These are phyloP conservation scores for Glossophaga mutica DNA, from an alignment of 2,797 vertebrate genomes.

Conservation along the genomic window DNA sequence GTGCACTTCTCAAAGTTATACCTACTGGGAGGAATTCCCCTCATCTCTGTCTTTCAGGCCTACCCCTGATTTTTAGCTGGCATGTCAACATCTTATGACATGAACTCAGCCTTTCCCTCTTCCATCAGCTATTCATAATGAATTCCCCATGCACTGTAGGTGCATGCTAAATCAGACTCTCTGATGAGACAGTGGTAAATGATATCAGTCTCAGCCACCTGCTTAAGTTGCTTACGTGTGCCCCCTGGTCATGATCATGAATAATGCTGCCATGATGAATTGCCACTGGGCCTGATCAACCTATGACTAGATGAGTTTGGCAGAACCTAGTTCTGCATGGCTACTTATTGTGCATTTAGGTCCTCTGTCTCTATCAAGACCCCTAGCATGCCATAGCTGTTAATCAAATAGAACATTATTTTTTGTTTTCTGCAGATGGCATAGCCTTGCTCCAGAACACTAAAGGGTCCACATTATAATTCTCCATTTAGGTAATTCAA, in stretches of 20 bases:
- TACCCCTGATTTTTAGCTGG: not conserved
- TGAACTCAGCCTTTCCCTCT: not conserved
- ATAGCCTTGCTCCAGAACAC: not conserved
- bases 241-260: not conserved
- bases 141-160: not conserved
- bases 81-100: not conserved
- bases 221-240: not conserved
- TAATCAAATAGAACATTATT: slow-evolving; percentile 8
- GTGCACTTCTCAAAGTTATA: not conserved
- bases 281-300: not conserved
- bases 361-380: slow-evolving; percentile 18
- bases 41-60: not conserved
- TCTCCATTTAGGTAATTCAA: not conserved
- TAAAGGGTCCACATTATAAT: not conserved
- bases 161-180: not conserved
- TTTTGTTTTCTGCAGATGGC: not conserved
- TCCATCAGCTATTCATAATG: not conserved
- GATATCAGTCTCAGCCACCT: not conserved
- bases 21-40: not conserved
- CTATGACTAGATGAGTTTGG: slow-evolving; percentile 3
- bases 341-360: slow-evolving; percentile 14
- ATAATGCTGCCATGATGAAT: slow-evolving; percentile 37
- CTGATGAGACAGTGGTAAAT: not conserved
- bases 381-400: not conserved
- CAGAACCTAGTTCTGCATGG: not conserved